These are phyloP conservation scores for Edolisoma coerulescens DNA, from an alignment of 2,113 vertebrate species.

Conservation along the genomic window DNA sequence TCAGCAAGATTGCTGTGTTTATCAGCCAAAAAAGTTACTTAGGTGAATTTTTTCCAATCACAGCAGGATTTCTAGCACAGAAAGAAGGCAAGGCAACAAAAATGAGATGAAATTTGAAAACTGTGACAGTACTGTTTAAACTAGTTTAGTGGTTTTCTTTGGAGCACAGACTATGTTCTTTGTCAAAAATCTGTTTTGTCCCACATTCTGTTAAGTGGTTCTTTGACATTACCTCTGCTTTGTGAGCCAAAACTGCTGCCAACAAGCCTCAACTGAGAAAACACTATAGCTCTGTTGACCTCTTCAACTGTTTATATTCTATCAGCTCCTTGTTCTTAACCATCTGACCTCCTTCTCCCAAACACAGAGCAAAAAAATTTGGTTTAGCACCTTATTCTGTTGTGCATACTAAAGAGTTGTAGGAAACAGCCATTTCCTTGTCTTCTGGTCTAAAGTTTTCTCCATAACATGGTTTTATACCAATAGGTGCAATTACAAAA, in stretches of 20 bases:
- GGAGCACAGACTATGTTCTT: neutral
- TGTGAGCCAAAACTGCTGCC: constrained; percentile 9
- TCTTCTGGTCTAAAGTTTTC: neutral
- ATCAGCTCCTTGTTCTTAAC: neutral
- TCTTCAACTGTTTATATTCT: neutral
- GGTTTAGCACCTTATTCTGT: neutral
- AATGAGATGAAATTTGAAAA: neutral
- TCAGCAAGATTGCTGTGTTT: neutral
- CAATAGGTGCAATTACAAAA: neutral
- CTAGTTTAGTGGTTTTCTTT: neutral
- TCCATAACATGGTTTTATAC: neutral
- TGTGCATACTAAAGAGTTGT: neutral
- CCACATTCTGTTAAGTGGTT: neutral
- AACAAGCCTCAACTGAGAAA: neutral
- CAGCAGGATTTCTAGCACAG: neutral
- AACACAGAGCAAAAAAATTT: neutral
- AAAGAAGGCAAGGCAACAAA: neutral
- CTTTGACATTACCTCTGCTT: constrained; percentile 4
- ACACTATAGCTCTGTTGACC: neutral
- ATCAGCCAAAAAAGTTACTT: neutral
- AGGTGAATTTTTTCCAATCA: neutral
- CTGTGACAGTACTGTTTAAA: neutral
- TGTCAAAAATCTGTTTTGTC: neutral
- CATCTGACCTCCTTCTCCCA: neutral
- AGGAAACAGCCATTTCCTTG: neutral